Percentiles rank a stretch among this genome's conserved stretches.
These are phyloP conservation scores for Armadillidium nasatum DNA, from an alignment of 1,140 invertebrate species.

Conservation along the genomic window DNA sequence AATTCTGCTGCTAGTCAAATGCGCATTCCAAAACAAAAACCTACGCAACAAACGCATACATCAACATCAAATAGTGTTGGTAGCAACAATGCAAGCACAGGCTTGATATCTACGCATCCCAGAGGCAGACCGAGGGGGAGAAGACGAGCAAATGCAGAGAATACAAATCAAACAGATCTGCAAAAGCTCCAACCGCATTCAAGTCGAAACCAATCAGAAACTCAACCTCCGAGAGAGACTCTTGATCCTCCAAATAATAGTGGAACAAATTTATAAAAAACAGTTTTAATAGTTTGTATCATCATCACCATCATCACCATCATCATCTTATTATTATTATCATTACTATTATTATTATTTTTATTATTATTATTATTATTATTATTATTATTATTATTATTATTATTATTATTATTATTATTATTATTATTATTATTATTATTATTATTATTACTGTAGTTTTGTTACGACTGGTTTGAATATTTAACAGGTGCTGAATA, in stretches of 20 bases:
- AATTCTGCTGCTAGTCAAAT: neutral
- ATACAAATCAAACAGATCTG: constrained; percentile 42
- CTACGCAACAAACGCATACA: neutral
- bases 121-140: constrained; percentile 33
- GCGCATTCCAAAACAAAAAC: constrained; percentile 14
- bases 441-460: too few relatives aligned
- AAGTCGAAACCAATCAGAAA: neutral
- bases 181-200: constrained; percentile 44
- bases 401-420: too few relatives aligned
- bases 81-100: constrained; percentile 25
- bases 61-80: constrained; percentile 25
- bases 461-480: too few relatives aligned
- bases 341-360: too few relatives aligned
- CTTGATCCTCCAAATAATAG: neutral
- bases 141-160: constrained; percentile 33
- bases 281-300: too few relatives aligned
- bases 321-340: too few relatives aligned
- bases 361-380: too few relatives aligned
- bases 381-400: too few relatives aligned
- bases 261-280: too few relatives aligned
- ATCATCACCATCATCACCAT: too few relatives aligned
- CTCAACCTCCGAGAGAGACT: neutral
- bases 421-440: too few relatives aligned
- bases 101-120: constrained; percentile 18
- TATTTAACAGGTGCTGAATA: too few relatives aligned